These are phyloP conservation scores for Bubo bubo DNA, from an alignment of 2,113 vertebrate genomes.

Conservation along the genomic window DNA sequence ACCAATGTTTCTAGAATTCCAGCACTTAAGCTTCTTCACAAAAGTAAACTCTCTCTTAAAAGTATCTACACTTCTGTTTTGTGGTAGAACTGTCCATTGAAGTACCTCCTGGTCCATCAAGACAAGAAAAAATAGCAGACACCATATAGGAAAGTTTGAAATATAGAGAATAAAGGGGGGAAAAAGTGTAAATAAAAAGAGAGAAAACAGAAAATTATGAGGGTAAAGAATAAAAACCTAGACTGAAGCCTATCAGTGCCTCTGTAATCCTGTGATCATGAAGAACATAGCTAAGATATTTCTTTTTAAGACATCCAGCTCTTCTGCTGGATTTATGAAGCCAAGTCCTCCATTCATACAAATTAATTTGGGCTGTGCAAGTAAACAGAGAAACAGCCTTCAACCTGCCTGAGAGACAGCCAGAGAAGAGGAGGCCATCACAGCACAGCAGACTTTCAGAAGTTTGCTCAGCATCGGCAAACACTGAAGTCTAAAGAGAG, in stretches of 20 bases:
- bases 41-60: not conserved
- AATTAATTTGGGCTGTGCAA: not conserved
- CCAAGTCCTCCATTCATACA: not conserved
- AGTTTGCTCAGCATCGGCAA: not conserved
- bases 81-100: not conserved
- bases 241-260: not conserved
- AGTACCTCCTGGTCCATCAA: not conserved
- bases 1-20: not conserved
- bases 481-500: not conserved
- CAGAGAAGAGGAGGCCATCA: not conserved
- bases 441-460: not conserved
- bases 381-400: not conserved
- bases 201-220: not conserved
- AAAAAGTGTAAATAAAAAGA: not conserved
- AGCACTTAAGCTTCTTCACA: not conserved
- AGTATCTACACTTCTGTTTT: not conserved
- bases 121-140: not conserved
- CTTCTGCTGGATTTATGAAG: not conserved
- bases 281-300: not conserved
- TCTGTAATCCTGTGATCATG: not conserved
- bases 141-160: not conserved
- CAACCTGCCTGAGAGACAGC: not conserved
- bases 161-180: not conserved
- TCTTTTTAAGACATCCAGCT: not conserved
- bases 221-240: not conserved